Base-by-base conservation (phyloP, 2,113 vertebrate genomes). In the Australoheros scitulus region DNA sequence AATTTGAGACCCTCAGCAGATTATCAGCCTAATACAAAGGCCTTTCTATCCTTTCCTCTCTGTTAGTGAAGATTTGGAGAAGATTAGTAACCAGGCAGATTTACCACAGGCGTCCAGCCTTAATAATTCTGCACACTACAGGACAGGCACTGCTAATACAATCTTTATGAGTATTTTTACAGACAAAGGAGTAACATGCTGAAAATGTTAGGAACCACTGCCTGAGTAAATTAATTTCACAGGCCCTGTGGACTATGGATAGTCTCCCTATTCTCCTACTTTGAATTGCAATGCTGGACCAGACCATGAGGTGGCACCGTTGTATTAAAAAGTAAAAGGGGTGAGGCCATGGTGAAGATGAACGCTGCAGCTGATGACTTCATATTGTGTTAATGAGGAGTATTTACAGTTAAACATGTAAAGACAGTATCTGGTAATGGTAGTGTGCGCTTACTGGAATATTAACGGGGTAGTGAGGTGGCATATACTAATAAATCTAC, bases 1-100 rank as follows among this genome's bases (percentile, higher is more conserved):
- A n/a, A 87, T 75, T 38, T 36, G 64, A 81, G 88, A 88, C 86
- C 80, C 86, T 91, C 78, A 79, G 56, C 43, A 84, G 88, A 92
- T 92, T 91, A 87, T 80, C 11, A 18, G 61, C 86, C 77, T 84
- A 72, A 91, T 78, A 57, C 81, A 63, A 32, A 77, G 17, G 13
- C 29, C 13, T 26, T 41, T 14, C 15, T 14, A 24, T 24, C 29
- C 41, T n/a, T 13, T 38, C 17, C 20, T 13, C 64, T 80, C n/a
- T 83, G 68, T 65, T 61, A 11, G 74, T 41, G 56, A 64, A 79
- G 57, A 61, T 79, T 55, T 82, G 78, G 61, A 29, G 2, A 1
- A 83, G 87, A 90, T 92, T 81, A 88, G 76, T 55, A 56, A 76
- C 47, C 29, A 6, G 76, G 38, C 61, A 43, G 85, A 80, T 3